A percentile compares a stretch with the other conserved stretches of the same genome.
phyloP scores from a whole-genome alignment of 2,888 invertebrate species.

The Torymus aiolomorphi region DNA sequence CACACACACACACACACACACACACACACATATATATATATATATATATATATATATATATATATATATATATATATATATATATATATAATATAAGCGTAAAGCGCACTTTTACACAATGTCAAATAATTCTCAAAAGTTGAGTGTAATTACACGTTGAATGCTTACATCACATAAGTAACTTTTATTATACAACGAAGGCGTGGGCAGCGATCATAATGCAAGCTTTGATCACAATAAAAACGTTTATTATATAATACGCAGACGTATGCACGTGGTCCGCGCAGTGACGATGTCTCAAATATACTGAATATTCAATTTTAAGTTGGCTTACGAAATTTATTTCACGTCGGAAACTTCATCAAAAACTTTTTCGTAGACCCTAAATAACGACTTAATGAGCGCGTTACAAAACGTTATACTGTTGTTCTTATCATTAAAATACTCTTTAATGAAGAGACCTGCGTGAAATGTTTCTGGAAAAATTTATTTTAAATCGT shows the following conservation, averaged over 20 bases:
- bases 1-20: no score
- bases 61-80: background rate
- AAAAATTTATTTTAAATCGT: no score
- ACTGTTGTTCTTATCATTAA: no score
- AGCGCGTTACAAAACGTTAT: no score
- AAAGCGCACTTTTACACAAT: background rate
- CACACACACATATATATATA: no score
- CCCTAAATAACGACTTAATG: no score
- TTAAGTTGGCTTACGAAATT: background rate
- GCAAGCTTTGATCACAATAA: constrained; percentile 17
- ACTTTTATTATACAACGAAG: constrained; percentile 36
- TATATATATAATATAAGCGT: background rate
- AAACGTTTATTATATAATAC: constrained; percentile 18
- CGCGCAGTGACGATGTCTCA: no score
- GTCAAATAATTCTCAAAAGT: background rate
- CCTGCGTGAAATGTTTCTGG: no score
- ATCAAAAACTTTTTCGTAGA: no score
- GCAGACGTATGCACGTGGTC: background rate
- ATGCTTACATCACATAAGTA: constrained; percentile 22
- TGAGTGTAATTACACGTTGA: background rate
- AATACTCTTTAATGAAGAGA: no score
- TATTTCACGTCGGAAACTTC: background rate
- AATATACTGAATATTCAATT: constrained; percentile 4
- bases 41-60: no score
- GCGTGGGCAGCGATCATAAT: constrained; percentile 28